Evolutionary conservation across 2,113 vertebrate genomes (phyloP).

Genomic region (Macrotus californicus): DNA sequence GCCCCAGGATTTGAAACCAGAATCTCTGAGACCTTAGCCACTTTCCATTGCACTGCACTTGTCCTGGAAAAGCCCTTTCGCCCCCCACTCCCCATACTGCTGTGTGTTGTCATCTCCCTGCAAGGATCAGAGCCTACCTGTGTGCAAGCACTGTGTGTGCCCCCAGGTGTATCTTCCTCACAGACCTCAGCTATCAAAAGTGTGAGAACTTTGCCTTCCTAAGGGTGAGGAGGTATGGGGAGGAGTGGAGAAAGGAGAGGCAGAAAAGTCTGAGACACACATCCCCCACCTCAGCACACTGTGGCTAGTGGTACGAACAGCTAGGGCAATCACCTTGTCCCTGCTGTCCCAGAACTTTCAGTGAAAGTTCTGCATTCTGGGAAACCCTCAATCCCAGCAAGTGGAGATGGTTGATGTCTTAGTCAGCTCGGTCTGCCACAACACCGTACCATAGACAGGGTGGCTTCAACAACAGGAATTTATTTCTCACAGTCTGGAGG

Average conservation of each 20-base stretch:
- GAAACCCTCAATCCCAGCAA: background rate
- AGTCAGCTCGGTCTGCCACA: background rate
- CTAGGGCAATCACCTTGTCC: background rate
- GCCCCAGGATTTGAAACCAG: background rate
- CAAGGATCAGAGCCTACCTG: background rate
- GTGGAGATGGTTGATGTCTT: background rate
- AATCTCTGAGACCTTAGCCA: background rate
- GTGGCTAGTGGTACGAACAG: background rate
- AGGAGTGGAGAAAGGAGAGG: background rate
- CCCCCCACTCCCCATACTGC: background rate
- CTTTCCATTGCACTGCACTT: background rate
- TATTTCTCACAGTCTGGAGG: background rate
- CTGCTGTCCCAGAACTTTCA: background rate
- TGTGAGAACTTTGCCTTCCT: background rate
- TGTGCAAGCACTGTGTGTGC: background rate
- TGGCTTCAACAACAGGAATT: background rate
- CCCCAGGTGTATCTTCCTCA: background rate
- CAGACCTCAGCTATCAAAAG: background rate
- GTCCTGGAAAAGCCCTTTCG: background rate
- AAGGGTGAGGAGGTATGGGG: background rate
- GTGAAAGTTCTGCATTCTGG: background rate
- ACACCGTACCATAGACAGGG: background rate
- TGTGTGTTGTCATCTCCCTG: background rate
- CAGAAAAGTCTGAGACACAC: background rate
- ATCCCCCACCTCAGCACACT: background rate